phyloP scores from a whole-genome alignment of 1,140 invertebrate species.

The Bombus ignitus region DNA sequence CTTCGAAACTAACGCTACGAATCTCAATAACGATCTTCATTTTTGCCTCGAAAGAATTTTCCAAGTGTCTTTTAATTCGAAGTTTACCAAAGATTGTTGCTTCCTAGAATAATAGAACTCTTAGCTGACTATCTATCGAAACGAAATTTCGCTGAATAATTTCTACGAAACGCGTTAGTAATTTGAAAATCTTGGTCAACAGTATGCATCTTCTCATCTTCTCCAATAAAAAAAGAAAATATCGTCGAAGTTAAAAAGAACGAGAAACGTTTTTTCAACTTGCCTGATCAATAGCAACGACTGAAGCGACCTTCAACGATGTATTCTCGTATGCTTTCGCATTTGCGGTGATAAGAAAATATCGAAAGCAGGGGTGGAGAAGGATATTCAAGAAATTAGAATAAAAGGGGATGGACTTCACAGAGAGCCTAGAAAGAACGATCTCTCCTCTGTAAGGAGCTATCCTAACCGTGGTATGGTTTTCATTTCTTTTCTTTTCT shows the following conservation, averaged over 20 bases:
- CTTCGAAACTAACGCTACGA: no score
- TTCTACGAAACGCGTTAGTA: no score
- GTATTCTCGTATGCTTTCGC: neutral
- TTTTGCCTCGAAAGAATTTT: no score
- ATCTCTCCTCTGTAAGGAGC: neutral
- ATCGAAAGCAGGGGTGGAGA: neutral
- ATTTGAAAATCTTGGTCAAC: no score
- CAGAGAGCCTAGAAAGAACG: neutral
- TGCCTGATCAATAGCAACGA: slow-evolving; percentile 5
- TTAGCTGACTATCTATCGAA: no score
- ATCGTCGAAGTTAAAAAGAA: neutral
- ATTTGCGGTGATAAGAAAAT: neutral
- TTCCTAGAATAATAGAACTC: no score
- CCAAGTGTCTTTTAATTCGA: no score
- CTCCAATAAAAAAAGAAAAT: neutral
- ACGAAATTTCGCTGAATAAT: no score
- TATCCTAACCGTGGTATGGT: neutral
- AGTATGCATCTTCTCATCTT: no score
- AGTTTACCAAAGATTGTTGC: no score
- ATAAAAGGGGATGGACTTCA: neutral
- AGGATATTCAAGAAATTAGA: neutral
- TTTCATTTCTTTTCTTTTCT: neutral
- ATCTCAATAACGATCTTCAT: no score
- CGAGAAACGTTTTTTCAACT: neutral
- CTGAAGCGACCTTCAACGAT: neutral